Evolutionary conservation across 2,797 vertebrate species (phyloP).

Genomic region (Carapus acus): DNA sequence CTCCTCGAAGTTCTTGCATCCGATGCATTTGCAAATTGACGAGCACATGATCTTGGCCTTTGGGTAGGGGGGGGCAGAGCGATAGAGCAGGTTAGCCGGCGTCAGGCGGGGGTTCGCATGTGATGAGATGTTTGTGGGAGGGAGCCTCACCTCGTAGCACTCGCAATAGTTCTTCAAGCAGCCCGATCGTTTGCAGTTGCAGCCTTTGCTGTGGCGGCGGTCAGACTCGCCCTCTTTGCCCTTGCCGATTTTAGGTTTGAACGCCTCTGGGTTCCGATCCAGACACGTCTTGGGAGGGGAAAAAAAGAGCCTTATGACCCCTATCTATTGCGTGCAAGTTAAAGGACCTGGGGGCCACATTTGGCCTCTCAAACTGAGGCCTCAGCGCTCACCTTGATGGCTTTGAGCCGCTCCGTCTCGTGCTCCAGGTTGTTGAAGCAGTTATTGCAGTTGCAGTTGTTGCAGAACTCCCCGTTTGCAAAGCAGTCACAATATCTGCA

Average conservation of each 20-base stretch:
- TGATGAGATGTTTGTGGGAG: background rate
- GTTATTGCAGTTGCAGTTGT: conserved; percentile 98
- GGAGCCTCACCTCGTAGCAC: conserved; percentile 87
- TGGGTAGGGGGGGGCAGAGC: background rate
- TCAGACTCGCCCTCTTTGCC: conserved; percentile 97
- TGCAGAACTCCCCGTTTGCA: conserved; percentile 98
- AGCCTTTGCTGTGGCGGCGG: conserved; percentile 95
- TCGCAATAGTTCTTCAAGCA: conserved; percentile 99
- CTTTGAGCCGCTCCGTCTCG: conserved; percentile 94
- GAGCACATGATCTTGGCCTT: conserved; percentile 99
- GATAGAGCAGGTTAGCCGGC: background rate
- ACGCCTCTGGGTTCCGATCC: conserved; percentile 97
- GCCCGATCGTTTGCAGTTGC: conserved; percentile 96
- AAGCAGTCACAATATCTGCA: conserved; percentile 97
- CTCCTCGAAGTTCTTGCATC: conserved; percentile 99
- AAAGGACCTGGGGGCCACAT: too few relatives aligned
- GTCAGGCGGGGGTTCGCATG: too few relatives aligned
- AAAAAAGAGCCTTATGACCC: too few relatives aligned
- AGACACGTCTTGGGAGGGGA: conserved; percentile 81
- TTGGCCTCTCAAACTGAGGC: too few relatives aligned
- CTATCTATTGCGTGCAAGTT: too few relatives aligned
- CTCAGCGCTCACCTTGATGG: conserved; percentile 95
- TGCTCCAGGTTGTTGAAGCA: conserved; percentile 99
- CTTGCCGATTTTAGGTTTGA: conserved; percentile 98
- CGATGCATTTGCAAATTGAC: conserved; percentile 97